Evolutionary conservation across 2,113 vertebrate species (phyloP).

Genomic region (Petrocephalus zakoni): DNA sequence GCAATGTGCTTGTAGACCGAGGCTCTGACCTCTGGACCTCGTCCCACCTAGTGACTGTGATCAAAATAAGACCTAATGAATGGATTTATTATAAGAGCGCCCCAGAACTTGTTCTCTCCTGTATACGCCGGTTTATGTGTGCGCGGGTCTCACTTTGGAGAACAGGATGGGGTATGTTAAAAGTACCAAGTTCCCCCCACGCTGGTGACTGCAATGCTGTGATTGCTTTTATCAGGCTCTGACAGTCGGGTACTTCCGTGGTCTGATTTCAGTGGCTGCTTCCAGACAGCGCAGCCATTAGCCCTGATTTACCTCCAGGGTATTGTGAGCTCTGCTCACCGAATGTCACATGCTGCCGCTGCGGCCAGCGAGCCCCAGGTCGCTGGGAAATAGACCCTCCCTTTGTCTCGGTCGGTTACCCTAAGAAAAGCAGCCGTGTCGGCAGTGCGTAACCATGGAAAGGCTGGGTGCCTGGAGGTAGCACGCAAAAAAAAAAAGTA

Average conservation of each 20-base stretch:
- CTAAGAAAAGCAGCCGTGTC: constrained; percentile 20
- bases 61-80: not conserved
- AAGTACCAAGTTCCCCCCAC: not conserved
- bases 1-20: not conserved
- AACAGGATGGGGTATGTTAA: not conserved
- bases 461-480: not conserved
- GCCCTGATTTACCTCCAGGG: not conserved
- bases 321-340: not conserved
- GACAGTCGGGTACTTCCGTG: not conserved
- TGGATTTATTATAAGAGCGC: not conserved
- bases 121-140: not conserved
- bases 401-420: constrained; percentile 15
- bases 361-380: constrained; percentile 10
- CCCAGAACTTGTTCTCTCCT: not conserved
- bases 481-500: not conserved
- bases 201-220: not conserved
- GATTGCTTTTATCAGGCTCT: not conserved
- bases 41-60: not conserved
- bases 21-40: not conserved
- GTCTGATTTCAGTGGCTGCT: not conserved
- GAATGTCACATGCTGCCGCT: constrained; percentile 6
- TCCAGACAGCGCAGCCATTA: constrained; percentile 5
- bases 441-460: constrained; percentile 27
- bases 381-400: not conserved
- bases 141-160: not conserved